Conservation (phyloP, 2,113 vertebrate species). For the Varanus komodoensis region DNA sequence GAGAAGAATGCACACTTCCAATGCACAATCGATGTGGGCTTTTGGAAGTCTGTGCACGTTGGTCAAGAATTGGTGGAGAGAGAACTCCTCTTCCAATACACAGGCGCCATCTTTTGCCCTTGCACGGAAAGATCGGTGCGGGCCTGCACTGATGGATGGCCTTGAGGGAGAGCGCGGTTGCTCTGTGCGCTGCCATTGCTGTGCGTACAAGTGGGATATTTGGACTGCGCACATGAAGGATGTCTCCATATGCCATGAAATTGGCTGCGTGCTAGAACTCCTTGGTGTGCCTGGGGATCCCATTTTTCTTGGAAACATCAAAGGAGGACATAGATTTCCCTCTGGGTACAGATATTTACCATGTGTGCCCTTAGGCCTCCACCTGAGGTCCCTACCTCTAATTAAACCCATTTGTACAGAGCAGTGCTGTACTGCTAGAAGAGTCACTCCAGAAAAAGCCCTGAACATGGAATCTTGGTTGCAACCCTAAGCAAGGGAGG, state of each 20-base stretch:
- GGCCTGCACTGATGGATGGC: too few relatives aligned
- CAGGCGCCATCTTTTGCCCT: not conserved
- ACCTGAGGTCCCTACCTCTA: not conserved
- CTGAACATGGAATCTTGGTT: not conserved
- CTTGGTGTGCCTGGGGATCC: not conserved
- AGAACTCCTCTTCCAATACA: not conserved
- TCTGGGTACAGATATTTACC: not conserved
- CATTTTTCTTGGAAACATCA: not conserved
- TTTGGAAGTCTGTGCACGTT: too few relatives aligned
- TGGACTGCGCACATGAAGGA: too few relatives aligned
- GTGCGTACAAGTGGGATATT: too few relatives aligned
- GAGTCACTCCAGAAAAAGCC: too few relatives aligned
- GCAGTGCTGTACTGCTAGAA: not conserved
- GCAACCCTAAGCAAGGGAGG: not conserved
- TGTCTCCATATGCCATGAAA: too few relatives aligned
- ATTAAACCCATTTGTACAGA: not conserved
- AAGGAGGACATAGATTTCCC: not conserved
- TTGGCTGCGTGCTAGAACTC: not conserved
- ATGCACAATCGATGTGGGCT: too few relatives aligned
- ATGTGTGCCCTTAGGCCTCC: too few relatives aligned
- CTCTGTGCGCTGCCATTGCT: not conserved
- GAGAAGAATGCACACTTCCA: too few relatives aligned
- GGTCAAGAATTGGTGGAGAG: too few relatives aligned
- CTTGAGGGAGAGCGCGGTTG: too few relatives aligned
- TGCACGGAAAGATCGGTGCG: not conserved